These are phyloP conservation scores for Danio kyathit DNA, from an alignment of 2,797 vertebrate genomes.

Conservation along the genomic window DNA sequence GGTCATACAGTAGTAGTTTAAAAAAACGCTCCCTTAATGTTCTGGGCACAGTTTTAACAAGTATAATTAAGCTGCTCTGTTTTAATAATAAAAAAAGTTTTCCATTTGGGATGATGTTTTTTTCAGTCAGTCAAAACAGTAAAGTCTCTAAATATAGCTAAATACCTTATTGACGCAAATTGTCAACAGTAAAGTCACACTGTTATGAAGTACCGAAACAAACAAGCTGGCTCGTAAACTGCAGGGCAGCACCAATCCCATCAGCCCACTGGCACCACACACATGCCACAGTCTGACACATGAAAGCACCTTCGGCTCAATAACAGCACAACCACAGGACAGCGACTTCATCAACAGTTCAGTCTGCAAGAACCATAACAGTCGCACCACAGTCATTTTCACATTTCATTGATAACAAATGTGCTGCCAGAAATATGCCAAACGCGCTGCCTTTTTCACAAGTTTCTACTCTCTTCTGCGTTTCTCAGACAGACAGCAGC, in stretches of 20 bases:
- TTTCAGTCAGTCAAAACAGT: slow-evolving; percentile 12
- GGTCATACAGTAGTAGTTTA: slow-evolving; percentile 14
- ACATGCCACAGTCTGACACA: slow-evolving; percentile 48
- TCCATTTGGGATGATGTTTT: slow-evolving; percentile 9
- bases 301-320: slow-evolving; percentile 63
- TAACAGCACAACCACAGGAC: slow-evolving; percentile 75
- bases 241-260: slow-evolving; percentile 26
- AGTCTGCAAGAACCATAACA: slow-evolving; percentile 75
- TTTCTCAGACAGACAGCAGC: slow-evolving; percentile 43
- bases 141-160: slow-evolving; percentile 33
- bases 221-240: slow-evolving; percentile 28
- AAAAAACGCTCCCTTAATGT: slow-evolving; percentile 15
- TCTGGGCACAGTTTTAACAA: slow-evolving; percentile 28
- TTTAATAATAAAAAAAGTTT: background rate
- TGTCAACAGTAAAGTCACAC: slow-evolving; percentile 38
- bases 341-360: slow-evolving; percentile 76
- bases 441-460: slow-evolving; percentile 49
- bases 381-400: slow-evolving; percentile 79
- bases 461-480: slow-evolving; percentile 16
- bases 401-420: slow-evolving; percentile 73
- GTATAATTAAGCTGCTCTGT: slow-evolving; percentile 13
- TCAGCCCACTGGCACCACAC: slow-evolving; percentile 35
- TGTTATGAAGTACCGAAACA: slow-evolving; percentile 20
- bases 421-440: slow-evolving; percentile 44
- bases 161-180: slow-evolving; percentile 30